These are phyloP conservation scores for Tapirus terrestris DNA, from an alignment of 2,113 vertebrate genomes.

Conservation along the genomic window DNA sequence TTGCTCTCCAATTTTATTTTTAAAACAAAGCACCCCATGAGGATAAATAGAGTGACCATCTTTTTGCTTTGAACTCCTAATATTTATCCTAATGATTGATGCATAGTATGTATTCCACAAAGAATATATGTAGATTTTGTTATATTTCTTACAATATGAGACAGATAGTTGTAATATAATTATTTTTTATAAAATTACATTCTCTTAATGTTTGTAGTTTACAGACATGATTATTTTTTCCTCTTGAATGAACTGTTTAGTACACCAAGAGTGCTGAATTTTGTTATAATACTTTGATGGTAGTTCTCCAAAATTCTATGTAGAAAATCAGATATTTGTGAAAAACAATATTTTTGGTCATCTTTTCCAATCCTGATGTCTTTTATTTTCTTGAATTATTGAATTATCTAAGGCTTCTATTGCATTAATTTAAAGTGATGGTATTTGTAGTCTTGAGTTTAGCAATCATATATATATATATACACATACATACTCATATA, in stretches of 20 bases:
- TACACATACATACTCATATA: too few species aligned
- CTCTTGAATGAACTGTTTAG: not conserved
- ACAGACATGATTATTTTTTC: not conserved
- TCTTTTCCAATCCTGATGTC: not conserved
- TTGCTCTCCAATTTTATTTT: not conserved
- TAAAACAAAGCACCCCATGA: not conserved
- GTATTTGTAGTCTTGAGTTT: not conserved
- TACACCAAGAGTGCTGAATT: not conserved
- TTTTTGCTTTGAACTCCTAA: not conserved
- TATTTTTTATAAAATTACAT: not conserved
- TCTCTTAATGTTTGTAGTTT: not conserved
- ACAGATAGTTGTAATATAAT: not conserved
- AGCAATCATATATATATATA: not conserved
- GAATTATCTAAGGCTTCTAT: not conserved
- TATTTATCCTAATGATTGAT: not conserved
- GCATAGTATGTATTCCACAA: too few species aligned
- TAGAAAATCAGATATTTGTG: not conserved
- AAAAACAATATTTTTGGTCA: not conserved
- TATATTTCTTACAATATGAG: not conserved
- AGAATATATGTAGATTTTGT: not conserved
- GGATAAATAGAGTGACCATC: rapidly evolving
- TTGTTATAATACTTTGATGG: not conserved
- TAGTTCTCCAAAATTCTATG: not conserved
- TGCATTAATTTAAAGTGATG: not conserved
- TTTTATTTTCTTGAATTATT: not conserved